Evolutionary conservation across 2,113 vertebrate genomes (phyloP).

Genomic region (Corythoichthys intestinalis): DNA sequence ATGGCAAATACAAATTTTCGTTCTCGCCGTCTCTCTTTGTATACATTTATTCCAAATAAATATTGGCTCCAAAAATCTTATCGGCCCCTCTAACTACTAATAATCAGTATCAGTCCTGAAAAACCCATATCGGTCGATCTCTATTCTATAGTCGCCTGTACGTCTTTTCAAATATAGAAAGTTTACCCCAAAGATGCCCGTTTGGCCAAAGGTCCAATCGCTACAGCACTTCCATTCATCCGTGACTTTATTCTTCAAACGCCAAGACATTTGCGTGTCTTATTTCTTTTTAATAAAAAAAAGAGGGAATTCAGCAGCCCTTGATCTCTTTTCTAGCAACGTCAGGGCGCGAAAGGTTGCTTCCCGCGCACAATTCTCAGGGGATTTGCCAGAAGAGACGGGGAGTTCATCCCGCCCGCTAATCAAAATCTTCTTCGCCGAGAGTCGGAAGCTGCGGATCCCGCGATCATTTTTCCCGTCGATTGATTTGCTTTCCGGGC

Average conservation of each 20-base stretch:
- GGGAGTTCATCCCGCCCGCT: conserved; percentile 10
- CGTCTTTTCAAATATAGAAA: too few species aligned
- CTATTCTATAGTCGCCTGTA: too few species aligned
- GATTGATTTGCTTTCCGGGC: conserved; percentile 54
- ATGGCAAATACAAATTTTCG: too few species aligned
- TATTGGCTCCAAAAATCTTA: too few species aligned
- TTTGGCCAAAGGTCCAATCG: not conserved
- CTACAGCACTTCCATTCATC: not conserved
- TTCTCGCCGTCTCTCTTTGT: too few species aligned
- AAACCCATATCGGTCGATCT: too few species aligned
- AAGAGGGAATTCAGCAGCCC: not conserved
- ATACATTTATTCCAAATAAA: too few species aligned
- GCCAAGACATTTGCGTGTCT: not conserved
- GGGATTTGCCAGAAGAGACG: conserved; percentile 4
- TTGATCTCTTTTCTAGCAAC: not conserved
- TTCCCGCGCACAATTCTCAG: not conserved
- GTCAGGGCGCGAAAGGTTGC: conserved; percentile 2
- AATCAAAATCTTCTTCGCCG: conserved; percentile 38
- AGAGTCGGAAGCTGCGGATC: conserved; percentile 29
- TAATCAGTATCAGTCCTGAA: too few species aligned
- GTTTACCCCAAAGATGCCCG: too few species aligned
- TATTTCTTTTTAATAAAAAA: not conserved
- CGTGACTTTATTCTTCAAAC: not conserved
- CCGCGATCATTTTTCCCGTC: conserved; percentile 50
- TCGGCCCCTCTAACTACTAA: too few species aligned